Conservation (phyloP, 2,797 vertebrate genomes). For the Mastacembelus armatus region DNA sequence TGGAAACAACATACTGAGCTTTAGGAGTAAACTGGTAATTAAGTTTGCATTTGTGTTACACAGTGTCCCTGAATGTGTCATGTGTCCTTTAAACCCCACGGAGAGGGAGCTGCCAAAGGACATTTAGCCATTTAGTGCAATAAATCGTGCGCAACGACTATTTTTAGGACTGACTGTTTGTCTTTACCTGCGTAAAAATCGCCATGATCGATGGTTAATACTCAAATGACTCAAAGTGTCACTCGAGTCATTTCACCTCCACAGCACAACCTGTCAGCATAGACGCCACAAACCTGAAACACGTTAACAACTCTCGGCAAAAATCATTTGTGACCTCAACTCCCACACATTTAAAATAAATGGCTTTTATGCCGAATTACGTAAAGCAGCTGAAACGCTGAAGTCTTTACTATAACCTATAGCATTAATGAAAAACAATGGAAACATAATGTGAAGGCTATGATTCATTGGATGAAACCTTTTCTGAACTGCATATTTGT, state of each 20-base stretch:
- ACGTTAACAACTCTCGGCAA: constrained; percentile 35
- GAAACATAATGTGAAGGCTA: neutral
- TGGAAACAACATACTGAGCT: too few relatives aligned
- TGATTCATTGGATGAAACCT: neutral
- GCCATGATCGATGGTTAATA: neutral
- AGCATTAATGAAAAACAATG: neutral
- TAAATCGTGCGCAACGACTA: neutral
- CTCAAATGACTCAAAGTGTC: constrained; percentile 7
- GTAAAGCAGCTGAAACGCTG: too few relatives aligned
- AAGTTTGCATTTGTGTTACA: neutral
- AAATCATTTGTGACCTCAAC: constrained; percentile 4
- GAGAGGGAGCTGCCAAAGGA: constrained; percentile 79
- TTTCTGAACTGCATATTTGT: neutral
- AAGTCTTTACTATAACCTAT: neutral
- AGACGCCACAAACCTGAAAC: neutral
- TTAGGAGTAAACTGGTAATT: neutral
- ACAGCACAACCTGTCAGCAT: constrained; percentile 7
- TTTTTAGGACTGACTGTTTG: constrained; percentile 12
- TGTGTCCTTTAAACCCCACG: constrained; percentile 84
- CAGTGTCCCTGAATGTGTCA: constrained; percentile 57
- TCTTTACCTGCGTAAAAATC: constrained; percentile 16
- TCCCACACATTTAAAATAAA: neutral
- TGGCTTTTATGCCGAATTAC: neutral
- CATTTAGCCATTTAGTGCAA: constrained; percentile 58
- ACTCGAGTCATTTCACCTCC: constrained; percentile 28